Evolutionary conservation across 2,888 invertebrate species (phyloP), one percentile per base, ranked within the genome.

Genomic region (Eulithis prunata): DNA sequence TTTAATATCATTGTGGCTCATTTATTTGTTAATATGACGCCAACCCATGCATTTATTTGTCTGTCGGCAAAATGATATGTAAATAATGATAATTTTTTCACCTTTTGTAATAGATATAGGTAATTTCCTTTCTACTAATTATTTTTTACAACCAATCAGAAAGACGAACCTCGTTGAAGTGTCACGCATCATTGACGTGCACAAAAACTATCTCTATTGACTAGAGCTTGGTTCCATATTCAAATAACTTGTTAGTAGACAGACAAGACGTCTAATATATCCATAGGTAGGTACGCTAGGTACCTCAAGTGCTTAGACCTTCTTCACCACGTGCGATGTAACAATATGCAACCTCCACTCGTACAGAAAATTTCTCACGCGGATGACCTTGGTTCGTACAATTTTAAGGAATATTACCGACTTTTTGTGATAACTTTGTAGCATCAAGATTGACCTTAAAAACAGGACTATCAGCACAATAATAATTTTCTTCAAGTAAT

Each of bases 381-480:
- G 12, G 45, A 54, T 36, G 32, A 38, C 68, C 68, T 68, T 64
- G 57, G 57, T 41, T 60, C 12, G 36, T 57, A 64, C 46, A 51
- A 55, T 57, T 55, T 66, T 62, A 59, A 60, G 14, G 57, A 65
- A 52, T 60, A 60, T 41, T 53, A 52, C 64, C 45, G 60, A 57
- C 60, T 60, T 61, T 57, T 70, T 60, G 43, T 56, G 4, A 32
- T 45, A 47, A 64, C 52, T 75, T 72, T 71, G 66, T 75, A 57
- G 70, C 54, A 62, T 65, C 69, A 60, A 58, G 53, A 63, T 65
- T 71, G 67, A 72, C 74, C 82, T 85, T 84, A 80, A 83, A 76
- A 78, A 73, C 77, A 79, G 79, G 78, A 82, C 78, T 79, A 79
- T 83, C 80, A 74, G 71, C 68, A 73, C 66, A 75, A 21, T 21